These are phyloP conservation scores for Eupelmus urozonus DNA, from an alignment of 2,888 invertebrate genomes.

Conservation along the genomic window DNA sequence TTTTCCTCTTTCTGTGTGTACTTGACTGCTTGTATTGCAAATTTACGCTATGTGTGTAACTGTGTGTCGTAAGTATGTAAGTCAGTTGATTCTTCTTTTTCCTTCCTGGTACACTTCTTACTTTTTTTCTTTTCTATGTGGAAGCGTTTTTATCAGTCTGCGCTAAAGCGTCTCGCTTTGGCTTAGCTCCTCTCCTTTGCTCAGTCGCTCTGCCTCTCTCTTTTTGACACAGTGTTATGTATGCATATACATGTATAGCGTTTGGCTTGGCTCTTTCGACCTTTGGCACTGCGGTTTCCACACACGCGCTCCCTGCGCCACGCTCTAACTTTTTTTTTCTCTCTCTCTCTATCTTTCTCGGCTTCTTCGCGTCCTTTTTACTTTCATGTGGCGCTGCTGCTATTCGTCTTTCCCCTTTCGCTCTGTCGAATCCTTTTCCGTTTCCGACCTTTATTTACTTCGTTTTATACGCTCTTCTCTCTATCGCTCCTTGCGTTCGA, in stretches of 20 bases:
- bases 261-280: conserved; percentile 67
- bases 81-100: not conserved
- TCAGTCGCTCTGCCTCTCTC: conserved; percentile 56
- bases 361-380: conserved; percentile 48
- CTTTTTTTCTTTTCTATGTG: conserved; percentile 51
- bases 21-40: not conserved
- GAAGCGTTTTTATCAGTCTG: conserved; percentile 56
- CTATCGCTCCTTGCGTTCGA: not conserved
- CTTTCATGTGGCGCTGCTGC: not conserved
- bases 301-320: conserved; percentile 42
- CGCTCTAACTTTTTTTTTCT: conserved; percentile 29
- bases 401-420: not conserved
- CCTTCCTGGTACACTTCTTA: conserved; percentile 13
- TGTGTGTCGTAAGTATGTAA: not conserved
- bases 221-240: conserved; percentile 63
- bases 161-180: conserved; percentile 59
- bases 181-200: conserved; percentile 55
- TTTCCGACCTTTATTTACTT: conserved; percentile 19
- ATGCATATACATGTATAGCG: conserved; percentile 33
- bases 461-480: conserved; percentile 14
- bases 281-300: conserved; percentile 57
- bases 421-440: conserved; percentile 1
- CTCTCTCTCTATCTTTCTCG: conserved; percentile 33
- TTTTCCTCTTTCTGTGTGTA: not conserved
- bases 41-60: not conserved